Percentiles rank a stretch among this genome's conserved stretches.
Conservation (phyloP, 2,888 invertebrate species). For the Eupithecia centaureata region DNA sequence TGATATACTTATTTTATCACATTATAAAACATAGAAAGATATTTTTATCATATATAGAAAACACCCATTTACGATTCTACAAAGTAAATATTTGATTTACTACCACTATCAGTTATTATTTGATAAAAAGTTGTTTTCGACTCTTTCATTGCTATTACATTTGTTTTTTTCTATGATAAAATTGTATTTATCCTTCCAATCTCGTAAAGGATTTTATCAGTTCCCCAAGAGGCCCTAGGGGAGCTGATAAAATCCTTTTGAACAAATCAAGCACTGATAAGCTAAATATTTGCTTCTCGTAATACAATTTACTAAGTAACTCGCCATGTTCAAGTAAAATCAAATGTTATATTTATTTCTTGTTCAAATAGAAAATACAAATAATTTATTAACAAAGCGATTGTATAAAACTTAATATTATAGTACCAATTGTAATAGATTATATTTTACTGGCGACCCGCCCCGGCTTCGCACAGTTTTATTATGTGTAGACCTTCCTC, state of each 20-base stretch:
- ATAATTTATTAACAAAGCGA: too few species aligned
- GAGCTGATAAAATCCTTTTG: conserved; percentile 1
- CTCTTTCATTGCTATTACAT: conserved; percentile 25
- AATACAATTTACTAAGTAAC: background rate
- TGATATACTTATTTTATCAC: too few species aligned
- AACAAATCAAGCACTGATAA: background rate
- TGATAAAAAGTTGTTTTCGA: conserved; percentile 38
- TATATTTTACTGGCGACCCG: too few species aligned
- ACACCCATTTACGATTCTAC: background rate
- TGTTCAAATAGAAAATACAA: too few species aligned
- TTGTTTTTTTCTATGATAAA: conserved; percentile 25
- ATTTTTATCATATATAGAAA: too few species aligned
- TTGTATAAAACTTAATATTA: too few species aligned
- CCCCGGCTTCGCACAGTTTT: too few species aligned
- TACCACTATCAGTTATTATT: conserved; percentile 33
- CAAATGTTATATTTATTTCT: background rate
- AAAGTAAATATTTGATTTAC: conserved; percentile 24
- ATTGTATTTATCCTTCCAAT: background rate
- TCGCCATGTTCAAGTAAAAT: background rate
- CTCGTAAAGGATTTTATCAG: too few species aligned
- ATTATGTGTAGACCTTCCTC: too few species aligned
- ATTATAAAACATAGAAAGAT: too few species aligned
- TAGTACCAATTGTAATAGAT: too few species aligned
- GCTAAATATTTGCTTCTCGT: background rate
- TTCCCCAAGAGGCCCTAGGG: conserved; percentile 2